Percentiles rank a stretch among this genome's conserved stretches.
Evolutionary conservation across 2,797 vertebrate species (phyloP).

Genomic region (Euthynnus affinis): DNA sequence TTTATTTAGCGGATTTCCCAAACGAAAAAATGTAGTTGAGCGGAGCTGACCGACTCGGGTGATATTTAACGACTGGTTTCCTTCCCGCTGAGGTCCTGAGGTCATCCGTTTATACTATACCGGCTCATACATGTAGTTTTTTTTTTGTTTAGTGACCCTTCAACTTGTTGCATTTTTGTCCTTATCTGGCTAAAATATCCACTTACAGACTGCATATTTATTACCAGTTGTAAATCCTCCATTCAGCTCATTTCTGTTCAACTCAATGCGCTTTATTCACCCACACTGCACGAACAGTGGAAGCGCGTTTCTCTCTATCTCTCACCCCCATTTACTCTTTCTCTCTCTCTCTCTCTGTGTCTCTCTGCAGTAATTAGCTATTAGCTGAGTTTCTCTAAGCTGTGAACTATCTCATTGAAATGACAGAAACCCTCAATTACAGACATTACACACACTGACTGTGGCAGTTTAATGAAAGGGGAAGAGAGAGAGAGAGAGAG

Average conservation of each 20-base stretch:
- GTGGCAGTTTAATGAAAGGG: constrained; percentile 58
- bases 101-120: no score
- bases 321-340: constrained; percentile 39
- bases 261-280: constrained; percentile 40
- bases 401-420: constrained; percentile 70
- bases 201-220: not conserved
- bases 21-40: no score
- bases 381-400: constrained; percentile 74
- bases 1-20: no score
- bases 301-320: constrained; percentile 35
- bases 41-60: no score
- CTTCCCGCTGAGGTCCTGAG: no score
- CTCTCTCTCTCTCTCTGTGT: constrained; percentile 35
- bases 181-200: no score
- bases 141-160: no score
- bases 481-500: constrained; percentile 41
- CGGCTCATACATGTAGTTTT: no score
- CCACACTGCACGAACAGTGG: constrained; percentile 16
- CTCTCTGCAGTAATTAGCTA: constrained; percentile 71
- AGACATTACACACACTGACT: constrained; percentile 46
- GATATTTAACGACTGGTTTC: no score
- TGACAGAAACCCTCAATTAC: constrained; percentile 76
- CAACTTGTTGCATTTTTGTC: no score
- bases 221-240: constrained; percentile 24
- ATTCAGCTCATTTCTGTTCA: constrained; percentile 19